Evolutionary conservation across 2,113 vertebrate genomes (phyloP), one percentile per base, ranked within the genome.

Genomic region (Sylvicapra grimmia): DNA sequence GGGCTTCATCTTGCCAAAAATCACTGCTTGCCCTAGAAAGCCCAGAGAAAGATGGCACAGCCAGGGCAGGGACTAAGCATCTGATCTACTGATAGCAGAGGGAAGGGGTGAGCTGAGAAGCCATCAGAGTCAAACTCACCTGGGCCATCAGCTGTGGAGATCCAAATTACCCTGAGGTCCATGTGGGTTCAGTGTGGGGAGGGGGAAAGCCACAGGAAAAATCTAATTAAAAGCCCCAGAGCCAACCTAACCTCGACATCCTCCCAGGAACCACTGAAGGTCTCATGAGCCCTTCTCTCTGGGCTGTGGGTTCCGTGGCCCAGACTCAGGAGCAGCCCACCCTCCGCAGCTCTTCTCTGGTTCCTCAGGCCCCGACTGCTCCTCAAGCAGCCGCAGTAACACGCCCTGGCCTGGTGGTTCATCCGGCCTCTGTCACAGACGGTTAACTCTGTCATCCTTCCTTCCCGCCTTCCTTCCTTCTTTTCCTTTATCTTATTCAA

Each of bases 341-440:
- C 19, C 44, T 56, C 6, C 21, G 33, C 44, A 6, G 8, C 29
- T 36, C 83, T 27, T 10, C 86, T 29, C 90, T 19, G 15, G 36
- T 25, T 14, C 82, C 25, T 11, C 6, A 0, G 86, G 53, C 8
- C 47, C 40, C 85, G n/a, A 13, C 2, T 65, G 13, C 16, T 33
- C 63, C 33, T 40, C 47, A n/a, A 86, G 68, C 44, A 61, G 15
- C 27, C 2, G 25, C 5, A 23, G 33, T 14, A 29, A 53, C 59
- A 16, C 0, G 1, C 23, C 29, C 53, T 40, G 4, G 16, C 53
- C n/a, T 25, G 2, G 82, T 1, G 11, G 31, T 9, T 21, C 5
- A 2, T 47, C 59, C 0, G 0, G 59, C 23, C 72, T 85, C 84
- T 16, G 4, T 61, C 77, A 92, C 59, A 89, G 12, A 23, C 0